Conservation (phyloP, 2,113 vertebrate genomes). For the Plecotus auritus region DNA sequence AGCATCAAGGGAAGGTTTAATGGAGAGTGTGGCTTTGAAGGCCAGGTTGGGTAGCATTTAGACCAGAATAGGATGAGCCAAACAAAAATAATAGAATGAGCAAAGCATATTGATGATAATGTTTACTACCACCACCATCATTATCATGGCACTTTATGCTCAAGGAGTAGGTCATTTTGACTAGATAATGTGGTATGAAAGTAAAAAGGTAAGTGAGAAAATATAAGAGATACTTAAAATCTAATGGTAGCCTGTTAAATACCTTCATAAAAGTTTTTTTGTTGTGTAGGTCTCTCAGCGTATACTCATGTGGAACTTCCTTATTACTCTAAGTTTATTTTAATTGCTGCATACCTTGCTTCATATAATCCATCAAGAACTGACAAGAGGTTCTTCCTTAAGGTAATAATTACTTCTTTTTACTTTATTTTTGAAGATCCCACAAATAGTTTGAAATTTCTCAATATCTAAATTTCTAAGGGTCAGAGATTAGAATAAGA, state of each 20-base stretch:
- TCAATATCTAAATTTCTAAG: not conserved
- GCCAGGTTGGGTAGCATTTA: not conserved
- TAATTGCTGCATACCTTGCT: conserved; percentile 96
- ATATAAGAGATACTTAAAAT: not conserved
- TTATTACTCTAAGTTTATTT: conserved; percentile 97
- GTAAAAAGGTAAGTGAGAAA: not conserved
- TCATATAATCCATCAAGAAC: conserved; percentile 97
- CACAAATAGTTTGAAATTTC: conserved; percentile 23
- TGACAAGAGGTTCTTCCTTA: conserved; percentile 96
- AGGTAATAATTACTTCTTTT: conserved; percentile 82
- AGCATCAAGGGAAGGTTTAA: not conserved
- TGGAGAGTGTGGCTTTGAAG: not conserved
- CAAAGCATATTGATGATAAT: not conserved
- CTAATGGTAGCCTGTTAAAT: not conserved
- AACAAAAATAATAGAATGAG: not conserved
- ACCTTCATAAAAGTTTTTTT: conserved; percentile 24
- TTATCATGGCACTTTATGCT: not conserved
- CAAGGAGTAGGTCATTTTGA: not conserved
- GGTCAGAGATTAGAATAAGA: conserved; percentile 2
- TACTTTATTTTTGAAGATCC: conserved; percentile 15
- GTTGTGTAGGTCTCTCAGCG: conserved; percentile 89
- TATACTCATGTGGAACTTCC: conserved; percentile 95
- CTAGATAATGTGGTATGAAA: not conserved
- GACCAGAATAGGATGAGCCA: not conserved
- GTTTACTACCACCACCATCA: not conserved